phyloP scores from a whole-genome alignment of 2,888 invertebrate species.

The Rotaria magnacalcarata region DNA sequence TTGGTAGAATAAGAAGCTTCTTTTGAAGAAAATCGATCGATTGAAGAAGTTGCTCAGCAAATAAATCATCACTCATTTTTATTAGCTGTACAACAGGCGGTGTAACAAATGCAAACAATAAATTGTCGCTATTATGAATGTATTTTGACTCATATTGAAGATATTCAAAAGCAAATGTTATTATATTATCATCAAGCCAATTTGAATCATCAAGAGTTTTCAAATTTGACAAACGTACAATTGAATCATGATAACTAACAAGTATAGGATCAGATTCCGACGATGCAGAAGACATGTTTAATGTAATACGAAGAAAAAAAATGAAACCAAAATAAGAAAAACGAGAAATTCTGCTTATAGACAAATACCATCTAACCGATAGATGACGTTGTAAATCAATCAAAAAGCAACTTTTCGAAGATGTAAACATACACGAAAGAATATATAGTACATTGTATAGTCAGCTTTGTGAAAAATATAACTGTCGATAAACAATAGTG shows the following conservation, averaged over 20 bases:
- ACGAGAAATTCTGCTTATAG: not conserved
- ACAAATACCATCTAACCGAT: not conserved
- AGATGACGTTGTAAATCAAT: not conserved
- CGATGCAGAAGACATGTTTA: not conserved
- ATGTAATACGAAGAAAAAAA: not conserved
- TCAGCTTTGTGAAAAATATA: not conserved
- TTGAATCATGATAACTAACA: not conserved
- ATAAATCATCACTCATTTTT: not conserved
- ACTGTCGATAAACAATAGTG: not conserved
- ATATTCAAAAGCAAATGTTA: slow-evolving; percentile 11
- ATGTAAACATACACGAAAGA: not conserved
- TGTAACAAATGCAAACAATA: not conserved
- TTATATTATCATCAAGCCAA: slow-evolving; percentile 24
- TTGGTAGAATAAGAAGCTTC: not conserved
- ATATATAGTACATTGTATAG: not conserved
- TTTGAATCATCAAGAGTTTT: not conserved
- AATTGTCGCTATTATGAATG: not conserved
- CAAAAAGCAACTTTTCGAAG: not conserved
- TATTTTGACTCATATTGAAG: not conserved
- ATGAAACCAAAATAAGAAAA: not conserved
- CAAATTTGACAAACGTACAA: not conserved
- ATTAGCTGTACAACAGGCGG: not conserved
- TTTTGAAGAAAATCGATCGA: not conserved
- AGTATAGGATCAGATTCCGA: slow-evolving; percentile 3
- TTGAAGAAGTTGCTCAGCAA: not conserved